Conservation (phyloP, 1,140 invertebrate genomes). For the Meloidogyne hapla region DNA sequence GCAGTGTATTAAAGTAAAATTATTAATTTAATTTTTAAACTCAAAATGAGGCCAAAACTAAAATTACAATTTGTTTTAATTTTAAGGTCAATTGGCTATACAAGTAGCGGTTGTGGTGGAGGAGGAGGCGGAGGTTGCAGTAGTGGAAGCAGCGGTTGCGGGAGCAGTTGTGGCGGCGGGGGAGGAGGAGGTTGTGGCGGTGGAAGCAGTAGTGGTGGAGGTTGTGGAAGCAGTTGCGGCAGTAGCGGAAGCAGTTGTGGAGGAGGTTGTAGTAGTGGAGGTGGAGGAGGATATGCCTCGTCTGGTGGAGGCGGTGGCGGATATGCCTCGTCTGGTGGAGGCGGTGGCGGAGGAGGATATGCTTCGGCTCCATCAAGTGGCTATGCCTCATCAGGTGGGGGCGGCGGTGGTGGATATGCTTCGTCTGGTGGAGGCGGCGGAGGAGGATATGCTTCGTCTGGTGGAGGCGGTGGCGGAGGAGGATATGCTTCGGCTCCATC, state of each 20-base stretch:
- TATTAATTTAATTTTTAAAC: no score
- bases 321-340: background rate
- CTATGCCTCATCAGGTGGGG: background rate
- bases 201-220: background rate
- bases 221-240: background rate
- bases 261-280: background rate
- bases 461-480: background rate
- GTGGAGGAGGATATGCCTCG: background rate
- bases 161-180: background rate
- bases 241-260: background rate
- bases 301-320: background rate
- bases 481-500: background rate
- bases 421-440: background rate
- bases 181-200: background rate
- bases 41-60: no score
- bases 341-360: background rate
- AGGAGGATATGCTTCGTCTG: background rate
- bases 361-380: background rate
- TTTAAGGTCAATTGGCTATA: background rate
- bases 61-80: background rate
- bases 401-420: constrained; percentile 2
- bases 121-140: background rate
- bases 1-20: background rate
- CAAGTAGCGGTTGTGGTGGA: background rate
- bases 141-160: background rate